Evolutionary conservation across 2,797 vertebrate genomes (phyloP).

Genomic region (Ambastaia sidthimunki): DNA sequence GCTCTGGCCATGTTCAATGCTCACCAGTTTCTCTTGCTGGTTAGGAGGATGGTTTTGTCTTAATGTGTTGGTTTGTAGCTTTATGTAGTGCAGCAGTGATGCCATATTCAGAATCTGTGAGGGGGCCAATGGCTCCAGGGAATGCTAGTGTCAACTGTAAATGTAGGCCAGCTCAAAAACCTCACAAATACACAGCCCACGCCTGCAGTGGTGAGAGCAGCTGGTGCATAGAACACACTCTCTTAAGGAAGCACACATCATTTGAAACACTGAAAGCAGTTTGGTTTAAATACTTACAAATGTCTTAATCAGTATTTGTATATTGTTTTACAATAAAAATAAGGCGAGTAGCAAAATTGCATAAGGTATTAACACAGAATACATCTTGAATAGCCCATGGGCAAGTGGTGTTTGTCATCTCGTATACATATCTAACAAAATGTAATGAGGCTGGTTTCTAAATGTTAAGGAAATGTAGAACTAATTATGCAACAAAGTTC

Average conservation of each 20-base stretch:
- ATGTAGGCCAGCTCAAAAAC: conserved; percentile 52
- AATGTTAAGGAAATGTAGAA: no score
- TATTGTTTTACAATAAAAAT: no score
- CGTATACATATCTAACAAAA: no score
- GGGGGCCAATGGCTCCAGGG: conserved; percentile 34
- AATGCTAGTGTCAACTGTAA: conserved; percentile 36
- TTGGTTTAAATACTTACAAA: no score
- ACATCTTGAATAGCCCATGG: no score
- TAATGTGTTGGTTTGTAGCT: background rate
- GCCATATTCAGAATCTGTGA: conserved; percentile 26
- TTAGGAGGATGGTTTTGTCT: conserved; percentile 2
- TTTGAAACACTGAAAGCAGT: background rate
- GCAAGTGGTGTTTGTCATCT: no score
- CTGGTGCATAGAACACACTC: background rate
- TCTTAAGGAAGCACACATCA: background rate
- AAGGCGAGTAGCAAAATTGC: no score
- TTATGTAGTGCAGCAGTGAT: conserved; percentile 3
- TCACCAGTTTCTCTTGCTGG: background rate
- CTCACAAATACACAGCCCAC: conserved; percentile 21
- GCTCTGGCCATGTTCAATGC: background rate
- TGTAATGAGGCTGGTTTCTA: no score
- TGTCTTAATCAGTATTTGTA: no score
- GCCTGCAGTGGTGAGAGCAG: background rate
- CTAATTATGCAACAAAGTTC: background rate
- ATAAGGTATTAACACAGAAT: no score